A percentile compares a stretch with the other conserved stretches of the same genome.
Evolutionary conservation across 2,113 vertebrate species (phyloP).

Genomic region (Hucho hucho): DNA sequence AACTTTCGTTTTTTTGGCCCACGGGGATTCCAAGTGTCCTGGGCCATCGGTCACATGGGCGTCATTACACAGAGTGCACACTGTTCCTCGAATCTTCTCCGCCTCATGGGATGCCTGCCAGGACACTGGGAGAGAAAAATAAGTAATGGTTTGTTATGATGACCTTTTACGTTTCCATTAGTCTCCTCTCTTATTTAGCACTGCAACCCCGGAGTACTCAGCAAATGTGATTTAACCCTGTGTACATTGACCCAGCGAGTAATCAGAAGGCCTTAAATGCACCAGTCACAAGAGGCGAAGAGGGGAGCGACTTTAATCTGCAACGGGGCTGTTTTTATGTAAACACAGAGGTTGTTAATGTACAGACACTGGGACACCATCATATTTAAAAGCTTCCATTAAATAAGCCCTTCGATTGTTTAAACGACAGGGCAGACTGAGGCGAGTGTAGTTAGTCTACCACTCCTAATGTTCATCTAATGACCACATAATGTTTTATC

Average conservation of each 20-base stretch:
- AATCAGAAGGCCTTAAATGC: slow-evolving; percentile 58
- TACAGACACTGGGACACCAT: slow-evolving; percentile 52
- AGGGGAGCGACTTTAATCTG: slow-evolving; percentile 84
- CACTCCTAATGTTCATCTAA: slow-evolving; percentile 57
- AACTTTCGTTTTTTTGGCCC: neutral
- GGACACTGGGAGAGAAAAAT: slow-evolving; percentile 64
- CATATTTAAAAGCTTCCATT: slow-evolving; percentile 67
- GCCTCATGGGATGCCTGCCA: slow-evolving; percentile 75
- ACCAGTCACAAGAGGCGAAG: slow-evolving; percentile 79
- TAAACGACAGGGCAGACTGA: slow-evolving; percentile 55
- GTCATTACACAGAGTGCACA: slow-evolving; percentile 78
- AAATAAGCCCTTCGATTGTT: slow-evolving; percentile 60
- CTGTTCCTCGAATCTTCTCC: slow-evolving; percentile 72
- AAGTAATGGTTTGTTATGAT: slow-evolving; percentile 97
- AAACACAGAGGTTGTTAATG: slow-evolving; percentile 64
- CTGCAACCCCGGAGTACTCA: slow-evolving; percentile 35
- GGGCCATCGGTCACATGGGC: slow-evolving; percentile 76
- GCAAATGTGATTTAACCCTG: slow-evolving; percentile 82
- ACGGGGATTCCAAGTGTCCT: slow-evolving; percentile 76
- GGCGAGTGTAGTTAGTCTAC: slow-evolving; percentile 61
- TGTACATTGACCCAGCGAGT: slow-evolving; percentile 84
- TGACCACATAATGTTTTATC: slow-evolving; percentile 50
- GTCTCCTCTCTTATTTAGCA: slow-evolving; percentile 73
- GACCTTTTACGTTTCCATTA: slow-evolving; percentile 95
- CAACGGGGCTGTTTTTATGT: slow-evolving; percentile 64